These are phyloP conservation scores for Sinocyclocheilus anshuiensis DNA, from an alignment of 2,113 vertebrate species.

Conservation along the genomic window DNA sequence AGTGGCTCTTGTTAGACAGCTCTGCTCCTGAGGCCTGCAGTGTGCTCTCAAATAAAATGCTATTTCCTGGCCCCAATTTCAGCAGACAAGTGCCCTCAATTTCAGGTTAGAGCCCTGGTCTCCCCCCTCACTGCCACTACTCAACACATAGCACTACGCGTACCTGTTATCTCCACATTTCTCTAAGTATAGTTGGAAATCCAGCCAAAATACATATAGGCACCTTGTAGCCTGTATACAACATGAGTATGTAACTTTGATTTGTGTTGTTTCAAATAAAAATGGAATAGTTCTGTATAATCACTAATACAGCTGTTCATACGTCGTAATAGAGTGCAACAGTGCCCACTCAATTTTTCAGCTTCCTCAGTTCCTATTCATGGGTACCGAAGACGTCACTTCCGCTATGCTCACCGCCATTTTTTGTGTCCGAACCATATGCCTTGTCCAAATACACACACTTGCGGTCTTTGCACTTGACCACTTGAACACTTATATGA, in stretches of 20 bases:
- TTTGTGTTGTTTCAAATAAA: slow-evolving; percentile 12
- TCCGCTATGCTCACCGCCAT: too few relatives aligned
- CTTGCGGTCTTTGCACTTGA: too few relatives aligned
- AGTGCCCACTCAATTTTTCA: too few relatives aligned
- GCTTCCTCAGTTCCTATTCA: too few relatives aligned
- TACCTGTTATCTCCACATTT: slow-evolving; percentile 8
- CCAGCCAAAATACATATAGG: not conserved
- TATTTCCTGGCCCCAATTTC: slow-evolving; percentile 70
- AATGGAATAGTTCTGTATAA: not conserved
- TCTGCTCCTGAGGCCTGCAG: slow-evolving; percentile 51
- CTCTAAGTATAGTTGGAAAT: not conserved
- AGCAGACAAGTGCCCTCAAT: slow-evolving; percentile 66
- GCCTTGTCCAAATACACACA: too few relatives aligned
- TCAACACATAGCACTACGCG: slow-evolving; percentile 24
- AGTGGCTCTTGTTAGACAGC: slow-evolving; percentile 47
- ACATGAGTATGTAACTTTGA: not conserved
- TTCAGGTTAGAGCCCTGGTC: slow-evolving; percentile 59
- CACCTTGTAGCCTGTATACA: not conserved
- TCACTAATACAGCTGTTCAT: not conserved
- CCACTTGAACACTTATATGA: too few relatives aligned
- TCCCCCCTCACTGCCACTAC: slow-evolving; percentile 48
- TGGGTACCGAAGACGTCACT: too few relatives aligned
- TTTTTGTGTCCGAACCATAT: too few relatives aligned
- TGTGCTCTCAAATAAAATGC: slow-evolving; percentile 66
- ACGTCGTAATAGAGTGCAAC: too few relatives aligned